Evolutionary conservation across 2,888 invertebrate genomes (phyloP).

Genomic region (Drosophila multiciliata): DNA sequence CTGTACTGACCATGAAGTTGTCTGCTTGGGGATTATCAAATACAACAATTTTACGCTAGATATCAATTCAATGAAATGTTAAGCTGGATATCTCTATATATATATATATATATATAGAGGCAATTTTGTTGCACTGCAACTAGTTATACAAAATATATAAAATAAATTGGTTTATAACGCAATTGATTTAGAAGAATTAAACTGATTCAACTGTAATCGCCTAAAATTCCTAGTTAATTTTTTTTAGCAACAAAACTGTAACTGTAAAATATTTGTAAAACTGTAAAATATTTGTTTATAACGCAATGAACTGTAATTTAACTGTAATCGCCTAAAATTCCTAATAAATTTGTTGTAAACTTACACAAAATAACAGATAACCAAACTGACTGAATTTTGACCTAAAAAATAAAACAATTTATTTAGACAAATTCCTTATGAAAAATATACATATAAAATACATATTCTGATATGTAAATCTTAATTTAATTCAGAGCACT

Average conservation of each 20-base stretch:
- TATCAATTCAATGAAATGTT: constrained; percentile 18
- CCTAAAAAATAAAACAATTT: neutral
- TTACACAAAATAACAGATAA: neutral
- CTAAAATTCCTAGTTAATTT: neutral
- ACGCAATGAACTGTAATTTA: neutral
- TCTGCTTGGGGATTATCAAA: constrained; percentile 52
- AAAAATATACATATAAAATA: neutral
- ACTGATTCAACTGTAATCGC: neutral
- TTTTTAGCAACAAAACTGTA: neutral
- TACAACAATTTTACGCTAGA: constrained; percentile 36
- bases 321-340: no score
- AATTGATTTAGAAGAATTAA: neutral
- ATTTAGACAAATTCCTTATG: neutral
- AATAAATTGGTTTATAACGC: neutral
- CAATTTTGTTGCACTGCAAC: neutral
- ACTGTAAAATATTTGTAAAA: no score
- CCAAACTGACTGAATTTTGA: neutral
- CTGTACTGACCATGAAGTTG: constrained; percentile 43
- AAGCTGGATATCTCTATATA: neutral
- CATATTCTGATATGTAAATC: neutral
- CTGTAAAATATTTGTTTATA: neutral
- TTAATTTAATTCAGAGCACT: neutral
- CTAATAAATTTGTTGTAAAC: no score
- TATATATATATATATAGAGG: neutral
- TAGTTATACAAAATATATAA: neutral